Base-by-base conservation (phyloP, 2,888 invertebrate genomes). In the Gymnoscelis rufifasciata region DNA sequence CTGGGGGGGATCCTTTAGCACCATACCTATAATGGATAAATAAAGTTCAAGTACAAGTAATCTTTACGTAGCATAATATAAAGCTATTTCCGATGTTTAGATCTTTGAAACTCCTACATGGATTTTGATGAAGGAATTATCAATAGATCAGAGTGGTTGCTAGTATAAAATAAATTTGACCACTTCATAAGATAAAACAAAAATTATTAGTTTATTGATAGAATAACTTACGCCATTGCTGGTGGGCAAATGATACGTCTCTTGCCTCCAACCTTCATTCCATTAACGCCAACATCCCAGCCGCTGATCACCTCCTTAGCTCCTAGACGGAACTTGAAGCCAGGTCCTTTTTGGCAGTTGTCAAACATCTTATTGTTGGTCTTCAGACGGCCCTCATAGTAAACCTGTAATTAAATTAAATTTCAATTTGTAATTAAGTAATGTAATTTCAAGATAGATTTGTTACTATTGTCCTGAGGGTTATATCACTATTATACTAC, bases 231-330 rank as follows among this genome's bases (percentile, higher is more conserved):
- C 91, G 93, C 97, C 92, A 95, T 92, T 37, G 91, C 83, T 38
- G 97, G 92, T 50, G 97, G 97, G 73, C 96, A 93, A 10, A 91
- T 91, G 42, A 98, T 91, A 65, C 92, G 92, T 71, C 98, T 91
- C 80, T 96, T 97, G 59, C 97, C 97, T 24, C 97, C 97, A 47
- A 96, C 93, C 83, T 95, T 96, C 98, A 98, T 98, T 38, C 97
- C 97, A 29, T 83, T 82, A n/a, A 97, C 87, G 39, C 96, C 97
- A 27, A 93, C 81, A 68, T 97, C 97, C 97, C 96, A 97, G 8
- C 95, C 97, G 60, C 93, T 92, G 68, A 97, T 97, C 0, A 97
- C 97, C 75, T 97, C 96, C 53, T 93, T 93, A 37, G 90, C 91
- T 0, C 97, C 97, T 8, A 97, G 83, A 14, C 92, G 89, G 84